Evolutionary conservation across 1,140 invertebrate genomes (phyloP).

Genomic region (Ceratoteleas bidentatus): DNA sequence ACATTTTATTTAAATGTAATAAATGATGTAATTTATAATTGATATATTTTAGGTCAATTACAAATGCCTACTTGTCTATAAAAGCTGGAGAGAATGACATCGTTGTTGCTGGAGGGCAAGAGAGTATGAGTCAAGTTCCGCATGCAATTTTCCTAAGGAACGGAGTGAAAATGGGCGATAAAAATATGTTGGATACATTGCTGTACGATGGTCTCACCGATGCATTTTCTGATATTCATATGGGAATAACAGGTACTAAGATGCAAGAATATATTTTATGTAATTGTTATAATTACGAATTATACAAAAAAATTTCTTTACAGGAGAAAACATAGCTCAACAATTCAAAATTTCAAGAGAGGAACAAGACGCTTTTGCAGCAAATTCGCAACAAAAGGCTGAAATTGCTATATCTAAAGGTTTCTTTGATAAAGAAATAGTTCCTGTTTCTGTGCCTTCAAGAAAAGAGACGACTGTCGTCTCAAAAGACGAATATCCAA

Average conservation of each 20-base stretch:
- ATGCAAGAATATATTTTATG: not conserved
- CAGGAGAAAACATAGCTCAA: slow-evolving; percentile 90
- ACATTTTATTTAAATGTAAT: too few relatives aligned
- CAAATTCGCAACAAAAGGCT: slow-evolving; percentile 87
- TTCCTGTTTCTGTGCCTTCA: slow-evolving; percentile 82
- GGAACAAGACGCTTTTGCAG: slow-evolving; percentile 89
- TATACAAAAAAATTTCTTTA: too few relatives aligned
- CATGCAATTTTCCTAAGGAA: slow-evolving; percentile 86
- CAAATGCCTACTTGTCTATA: too few relatives aligned
- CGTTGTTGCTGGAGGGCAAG: slow-evolving; percentile 92
- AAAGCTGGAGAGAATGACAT: slow-evolving; percentile 87
- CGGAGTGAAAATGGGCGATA: slow-evolving; percentile 87
- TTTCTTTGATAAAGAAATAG: slow-evolving; percentile 88
- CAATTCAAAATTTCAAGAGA: slow-evolving; percentile 86
- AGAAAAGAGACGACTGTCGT: slow-evolving; percentile 81
- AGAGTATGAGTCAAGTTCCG: slow-evolving; percentile 91
- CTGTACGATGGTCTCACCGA: slow-evolving; percentile 90
- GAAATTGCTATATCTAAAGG: slow-evolving; percentile 85
- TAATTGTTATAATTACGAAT: too few relatives aligned
- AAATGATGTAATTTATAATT: too few relatives aligned
- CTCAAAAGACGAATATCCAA: slow-evolving; percentile 87
- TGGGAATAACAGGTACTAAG: slow-evolving; percentile 90
- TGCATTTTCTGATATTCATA: slow-evolving; percentile 89
- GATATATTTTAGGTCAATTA: too few relatives aligned
- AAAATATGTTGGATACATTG: slow-evolving; percentile 86